These are phyloP conservation scores for Phragmatobia fuliginosa DNA, from an alignment of 2,888 invertebrate species.

Conservation along the genomic window DNA sequence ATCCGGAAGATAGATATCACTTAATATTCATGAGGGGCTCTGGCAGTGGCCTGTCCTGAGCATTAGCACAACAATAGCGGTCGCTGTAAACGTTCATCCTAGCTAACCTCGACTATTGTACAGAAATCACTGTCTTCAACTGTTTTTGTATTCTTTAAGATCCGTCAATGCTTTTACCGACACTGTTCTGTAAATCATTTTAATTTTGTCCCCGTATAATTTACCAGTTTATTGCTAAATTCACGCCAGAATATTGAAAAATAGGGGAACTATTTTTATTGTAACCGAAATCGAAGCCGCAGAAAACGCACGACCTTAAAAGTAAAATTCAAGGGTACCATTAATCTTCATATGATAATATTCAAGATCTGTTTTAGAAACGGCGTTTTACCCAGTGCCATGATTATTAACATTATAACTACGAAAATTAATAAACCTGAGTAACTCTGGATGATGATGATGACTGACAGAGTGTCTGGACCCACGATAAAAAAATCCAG, in stretches of 20 bases:
- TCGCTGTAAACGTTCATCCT: conserved; percentile 66
- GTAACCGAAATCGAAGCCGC: conserved; percentile 6
- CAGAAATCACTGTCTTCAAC: conserved; percentile 65
- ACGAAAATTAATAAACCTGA: not conserved
- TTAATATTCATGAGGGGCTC: conserved; percentile 82
- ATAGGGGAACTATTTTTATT: conserved; percentile 26
- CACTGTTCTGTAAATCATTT: conserved; percentile 48
- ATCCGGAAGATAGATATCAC: conserved; percentile 72
- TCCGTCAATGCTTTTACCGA: conserved; percentile 42
- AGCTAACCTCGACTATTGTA: conserved; percentile 73
- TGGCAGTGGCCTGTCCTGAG: conserved; percentile 65
- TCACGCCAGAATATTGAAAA: conserved; percentile 36
- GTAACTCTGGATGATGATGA: too few relatives aligned
- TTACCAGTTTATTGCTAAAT: conserved; percentile 29
- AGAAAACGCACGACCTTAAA: conserved; percentile 43
- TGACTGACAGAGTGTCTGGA: too few relatives aligned
- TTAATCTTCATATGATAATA: conserved; percentile 53
- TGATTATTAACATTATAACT: conserved; percentile 27
- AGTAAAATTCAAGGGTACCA: conserved; percentile 45
- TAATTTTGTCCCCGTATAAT: conserved; percentile 33
- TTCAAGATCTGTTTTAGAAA: conserved; percentile 32
- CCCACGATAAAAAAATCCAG: too few relatives aligned
- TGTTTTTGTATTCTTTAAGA: conserved; percentile 62
- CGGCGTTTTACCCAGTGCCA: conserved; percentile 32
- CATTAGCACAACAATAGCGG: conserved; percentile 80